Base-by-base conservation (phyloP, 2,888 invertebrate species). In the Athetis lepigone region DNA sequence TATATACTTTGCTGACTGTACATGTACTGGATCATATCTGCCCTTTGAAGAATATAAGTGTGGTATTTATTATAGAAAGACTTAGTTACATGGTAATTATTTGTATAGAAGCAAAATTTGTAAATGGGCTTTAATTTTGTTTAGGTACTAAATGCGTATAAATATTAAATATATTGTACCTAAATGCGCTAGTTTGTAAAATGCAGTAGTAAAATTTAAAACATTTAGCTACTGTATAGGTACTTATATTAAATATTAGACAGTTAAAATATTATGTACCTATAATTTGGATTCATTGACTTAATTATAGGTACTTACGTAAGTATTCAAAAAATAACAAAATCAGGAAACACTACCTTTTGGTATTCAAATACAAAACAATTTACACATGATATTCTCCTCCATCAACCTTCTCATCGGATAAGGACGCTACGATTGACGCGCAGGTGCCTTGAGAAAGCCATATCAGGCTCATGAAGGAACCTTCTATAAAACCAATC, bases 401-500 rank as follows among this genome's bases (percentile, higher is more conserved):
- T 21, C 97, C 97, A 80, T 96, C 96, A 37, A 96, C 82, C 85
- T 96, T 96, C 83, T 97, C 97, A 91, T 97, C 96, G 0, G 96
- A 95, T 19, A 97, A 85, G 81, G 95, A 95, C 23, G 95, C 95
- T 70, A 97, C 91, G 37, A 97, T 85, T 85, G 94, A 95, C 2
- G 91, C 88, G 19, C 97, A 95, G 5, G 96, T 96, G 36, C 94
- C 95, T 68, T 96, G 95, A 47, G 96, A 96, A 2, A 98, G 87
- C 97, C 98, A 98, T 27, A 98, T 82, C 0, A 97, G 61, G 42
- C 94, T 91, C 71, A 97, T 88, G 0, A 97, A 68, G 0, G 96
- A 74, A n/a, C 96, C 97, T 89, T 98, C 97, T 0, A 96, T 54
- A 23, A 97, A 81, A 0, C 99, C 99, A 43, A 99, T 87, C 5